Evolutionary conservation across 1,140 invertebrate species (phyloP), one percentile per base, ranked within the genome.

Genomic region (Anagrus nilaparvatae): DNA sequence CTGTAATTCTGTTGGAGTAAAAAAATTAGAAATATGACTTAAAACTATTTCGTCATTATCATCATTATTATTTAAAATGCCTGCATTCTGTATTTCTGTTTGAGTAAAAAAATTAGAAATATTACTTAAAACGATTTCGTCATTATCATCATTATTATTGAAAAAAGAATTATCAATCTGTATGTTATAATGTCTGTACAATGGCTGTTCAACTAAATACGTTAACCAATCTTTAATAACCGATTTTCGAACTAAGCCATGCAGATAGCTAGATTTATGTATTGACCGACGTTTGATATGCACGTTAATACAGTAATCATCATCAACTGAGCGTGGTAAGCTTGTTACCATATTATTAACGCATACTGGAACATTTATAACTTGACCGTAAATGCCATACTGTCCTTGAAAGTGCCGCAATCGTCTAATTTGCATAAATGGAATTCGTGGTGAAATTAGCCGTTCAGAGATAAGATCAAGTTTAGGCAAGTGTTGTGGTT

Each of bases 401-500:
- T 46, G 51, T 9, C 46, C 46, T 47, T 61, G n/a, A 17, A 14
- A 28, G 53, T 61, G 53, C 4, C 60, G 51, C 35, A 63, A 41
- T 27, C 59, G 49, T 50, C 59, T 50, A 25, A 64, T 51, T 56
- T 64, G 61, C 53, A 61, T 61, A 36, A 48, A 51, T n/a, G 46
- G 46, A 20, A 51, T 27, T 41, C 49, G 43, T 10, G 49, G 49
- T n/a, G 47, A 64, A 60, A 64, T 51, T 24, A 64, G 52, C 43
- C 58, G 51, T 56, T 61, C 58, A 55, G 50, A 51, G 25, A 64
- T 53, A 5, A 51, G 48, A 56, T 66, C 56, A 36, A 64, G 25
- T 12, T 21, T 3, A 5, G 43, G 43, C 29, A 43, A 28, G 19
- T 19, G 8, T 8, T 13, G 12, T 14, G 40, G 28, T 32, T 21